Evolutionary conservation across 2,888 invertebrate species (phyloP), one percentile per base, ranked within the genome.

Genomic region (Caradrina clavipalpis): DNA sequence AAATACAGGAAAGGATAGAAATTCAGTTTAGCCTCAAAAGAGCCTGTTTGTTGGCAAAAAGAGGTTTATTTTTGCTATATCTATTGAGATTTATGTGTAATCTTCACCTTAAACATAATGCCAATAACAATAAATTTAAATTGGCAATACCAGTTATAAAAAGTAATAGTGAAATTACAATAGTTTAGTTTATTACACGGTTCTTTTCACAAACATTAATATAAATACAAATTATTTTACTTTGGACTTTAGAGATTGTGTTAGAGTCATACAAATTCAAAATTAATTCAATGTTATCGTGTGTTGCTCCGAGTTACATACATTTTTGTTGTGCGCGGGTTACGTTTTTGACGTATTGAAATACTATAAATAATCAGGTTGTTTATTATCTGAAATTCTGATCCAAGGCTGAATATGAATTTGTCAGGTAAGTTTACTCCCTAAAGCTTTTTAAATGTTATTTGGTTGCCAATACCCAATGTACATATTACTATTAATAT

Each of bases 361-460:
- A 49, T 49, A n/a, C 49, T 49, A 19, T n/a, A 49, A 17, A 42
- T 13, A 47, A 65, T 0, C 26, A 66, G 47, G 21, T 55, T 5
- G 47, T 49, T 17, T 45, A 35, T 7, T 63, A 13, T 21, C 5
- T 19, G 21, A 47, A 47, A 0, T 26, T 26, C 4, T 26, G 26
- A 26, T 2, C 26, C 47, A 69, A 80, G 47, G 47, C 61, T 57
- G 39, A 78, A 59, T n/a, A 90, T 91, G 90, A 89, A 87, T 83
- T 84, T 89, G 51, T 91, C 90, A 72, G 90, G 90, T 88, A 86
- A 76, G 56, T 56, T 53, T 19, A 55, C 5, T 57, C 4, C 15
- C 0, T 35, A 22, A 17, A 21, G 1, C 10, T 17, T n/a, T 19
- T 15, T 1, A 1, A 15, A 1, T n/a, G 22, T 19, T 11, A 17